phyloP scores from a whole-genome alignment of 2,797 vertebrate species.

The Mallotus villosus region DNA sequence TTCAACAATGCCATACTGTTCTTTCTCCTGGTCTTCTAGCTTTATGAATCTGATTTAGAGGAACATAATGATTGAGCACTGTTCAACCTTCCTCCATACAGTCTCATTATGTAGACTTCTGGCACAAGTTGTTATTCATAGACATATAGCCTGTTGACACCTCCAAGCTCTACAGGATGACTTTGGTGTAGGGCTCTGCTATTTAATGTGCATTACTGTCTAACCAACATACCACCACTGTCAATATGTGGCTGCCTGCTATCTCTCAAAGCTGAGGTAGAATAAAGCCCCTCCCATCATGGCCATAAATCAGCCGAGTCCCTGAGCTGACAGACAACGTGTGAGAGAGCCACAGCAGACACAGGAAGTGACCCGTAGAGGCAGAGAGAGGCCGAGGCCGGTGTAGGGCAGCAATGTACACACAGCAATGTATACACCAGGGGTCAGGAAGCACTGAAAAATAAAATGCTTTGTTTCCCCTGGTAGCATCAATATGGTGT shows the following conservation, averaged over 20 bases:
- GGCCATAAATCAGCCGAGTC: slow-evolving; percentile 48
- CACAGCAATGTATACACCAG: too few species aligned
- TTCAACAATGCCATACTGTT: slow-evolving; percentile 7
- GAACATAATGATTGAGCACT: slow-evolving; percentile 32
- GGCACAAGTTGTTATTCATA: not conserved
- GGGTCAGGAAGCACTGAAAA: too few species aligned
- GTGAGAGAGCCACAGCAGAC: slow-evolving; percentile 18
- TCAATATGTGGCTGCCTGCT: slow-evolving; percentile 29
- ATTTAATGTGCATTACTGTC: slow-evolving; percentile 6
- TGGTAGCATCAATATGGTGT: too few species aligned
- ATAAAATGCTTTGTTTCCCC: too few species aligned
- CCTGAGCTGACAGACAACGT: slow-evolving; percentile 33
- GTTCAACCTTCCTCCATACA: slow-evolving; percentile 20
- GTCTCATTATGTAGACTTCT: slow-evolving; percentile 32
- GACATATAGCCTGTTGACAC: slow-evolving; percentile 1
- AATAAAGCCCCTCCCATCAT: slow-evolving; percentile 15
- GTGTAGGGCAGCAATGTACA: too few species aligned
- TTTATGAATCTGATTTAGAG: slow-evolving; percentile 27
- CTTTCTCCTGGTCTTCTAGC: slow-evolving; percentile 11
- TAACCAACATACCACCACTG: slow-evolving; percentile 29
- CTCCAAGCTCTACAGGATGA: not conserved
- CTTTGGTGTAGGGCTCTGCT: not conserved
- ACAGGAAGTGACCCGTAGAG: slow-evolving; percentile 12
- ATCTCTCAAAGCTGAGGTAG: slow-evolving; percentile 40
- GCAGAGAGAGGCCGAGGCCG: not conserved